Evolutionary conservation across 1,140 invertebrate genomes (phyloP), one percentile per base, ranked within the genome.

Genomic region (Zaprionus kolodkinae): DNA sequence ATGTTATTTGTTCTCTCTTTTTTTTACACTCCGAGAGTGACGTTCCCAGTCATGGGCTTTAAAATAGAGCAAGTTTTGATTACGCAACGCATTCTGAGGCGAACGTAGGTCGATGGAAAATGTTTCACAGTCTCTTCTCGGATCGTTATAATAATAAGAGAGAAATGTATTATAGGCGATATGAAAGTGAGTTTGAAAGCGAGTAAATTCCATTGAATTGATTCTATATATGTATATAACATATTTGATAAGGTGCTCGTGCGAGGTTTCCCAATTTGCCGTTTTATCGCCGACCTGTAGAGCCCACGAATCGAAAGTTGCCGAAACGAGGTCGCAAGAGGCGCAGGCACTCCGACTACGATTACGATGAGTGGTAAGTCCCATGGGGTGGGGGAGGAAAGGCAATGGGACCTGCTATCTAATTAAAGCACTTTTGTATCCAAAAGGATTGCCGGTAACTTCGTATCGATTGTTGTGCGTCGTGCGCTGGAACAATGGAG

Each of bases 391-490:
- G 5, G 0, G 48, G 6, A 2, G 9, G 13, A 11, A 38, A 21
- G 21, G 7, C 6, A 13, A n/a, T n/a, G 38, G 13, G 38, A 6
- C 3, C 0, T 17, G 10, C 15, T 27, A 45, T 61, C 15, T 74
- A 74, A 74, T 74, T 70, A 48, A 40, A 11, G 12, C 10, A 63
- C 43, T 57, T 54, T 50, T 66, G 7, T 25, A 57, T 62, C 17
- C 27, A 17, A 48, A 67, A 75, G 72, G 72, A 75, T 75, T 64
- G 68, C 67, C 27, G 68, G 72, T 36, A 69, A 75, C 36, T 75
- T 71, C 15, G 60, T 75, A 36, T 38, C 72, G 21, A 75, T 75
- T 54, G 72, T 71, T 12, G 72, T 75, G 35, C 60, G 72, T 2
- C 67, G 72, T 7, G 30, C 52, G 11, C n/a, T 75, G 27, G 72